Evolutionary conservation across 2,888 invertebrate species (phyloP), one percentile per base, ranked within the genome.

Genomic region (Limenitis camilla): DNA sequence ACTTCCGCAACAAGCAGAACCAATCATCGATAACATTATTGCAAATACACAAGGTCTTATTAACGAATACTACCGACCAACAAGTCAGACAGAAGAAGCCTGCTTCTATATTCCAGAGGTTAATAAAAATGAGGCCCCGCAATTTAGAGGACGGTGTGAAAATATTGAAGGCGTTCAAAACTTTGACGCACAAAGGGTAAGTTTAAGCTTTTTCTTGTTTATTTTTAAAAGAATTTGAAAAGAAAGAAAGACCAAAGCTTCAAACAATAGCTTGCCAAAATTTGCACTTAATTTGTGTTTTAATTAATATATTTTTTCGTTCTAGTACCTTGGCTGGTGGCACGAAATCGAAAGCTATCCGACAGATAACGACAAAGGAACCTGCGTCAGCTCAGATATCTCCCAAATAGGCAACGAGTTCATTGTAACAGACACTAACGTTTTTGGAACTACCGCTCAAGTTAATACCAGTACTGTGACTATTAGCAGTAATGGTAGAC

Each of bases 321-420:
- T 64, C 6, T 65, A 85, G 85, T 85, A 72, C 56, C 38, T 69
- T 0, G 83, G 81, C 31, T 78, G 79, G 77, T 85, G 85, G 85
- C 81, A 84, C 49, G 81, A 84, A 58, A 71, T 84, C 40, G 76
- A 80, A 56, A 68, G 77, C 6, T 85, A 76, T 56, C 76, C 82
- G 0, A 61, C 67, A 0, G 71, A 72, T 42, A 41, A 49, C 0
- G 47, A 61, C 41, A 63, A 52, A 0, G 81, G 81, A 1, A 64
- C 70, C 2, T 85, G 85, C 55, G 64, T 71, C 57, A 82, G 79
- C 62, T 71, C 78, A 0, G 62, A 69, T 2, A 76, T 77, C 64
- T 36, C 59, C 2, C 42, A 56, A 2, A 49, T 60, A 5, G 74
- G 68, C 19, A 66, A 57, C 53, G 55, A 63, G 4, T 68, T 67